A percentile compares a stretch with the other conserved stretches of the same genome.
phyloP scores from a whole-genome alignment of 1,140 invertebrate genomes.

The Tenebrio molitor region DNA sequence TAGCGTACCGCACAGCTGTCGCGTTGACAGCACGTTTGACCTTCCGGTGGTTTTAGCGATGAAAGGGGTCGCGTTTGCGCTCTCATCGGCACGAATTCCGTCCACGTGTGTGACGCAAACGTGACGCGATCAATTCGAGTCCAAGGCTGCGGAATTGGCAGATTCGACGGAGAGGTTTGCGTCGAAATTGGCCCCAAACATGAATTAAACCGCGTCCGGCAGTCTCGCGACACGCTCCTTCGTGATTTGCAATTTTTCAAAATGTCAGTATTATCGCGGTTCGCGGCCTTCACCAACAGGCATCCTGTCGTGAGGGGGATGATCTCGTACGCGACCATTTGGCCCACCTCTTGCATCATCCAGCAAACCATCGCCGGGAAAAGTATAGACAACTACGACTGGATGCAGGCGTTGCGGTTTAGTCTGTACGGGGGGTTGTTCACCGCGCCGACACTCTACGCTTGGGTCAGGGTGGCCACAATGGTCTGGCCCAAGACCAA shows the following conservation, averaged over 20 bases:
- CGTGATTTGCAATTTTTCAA: background rate
- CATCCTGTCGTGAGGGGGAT: constrained; percentile 77
- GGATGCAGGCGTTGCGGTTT: constrained; percentile 74
- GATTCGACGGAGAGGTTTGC: no score
- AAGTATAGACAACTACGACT: constrained; percentile 71
- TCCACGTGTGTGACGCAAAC: constrained; percentile 25
- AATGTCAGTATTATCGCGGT: constrained; percentile 59
- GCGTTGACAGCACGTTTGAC: background rate
- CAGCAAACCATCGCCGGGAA: constrained; percentile 71
- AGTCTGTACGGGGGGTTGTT: constrained; percentile 78
- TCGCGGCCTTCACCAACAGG: constrained; percentile 61
- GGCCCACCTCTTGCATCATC: constrained; percentile 64
- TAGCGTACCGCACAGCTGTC: background rate
- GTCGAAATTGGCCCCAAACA: constrained; percentile 7
- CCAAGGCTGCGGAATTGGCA: constrained; percentile 22
- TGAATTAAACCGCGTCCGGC: constrained; percentile 13
- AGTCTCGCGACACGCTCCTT: background rate
- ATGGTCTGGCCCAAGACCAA: constrained; percentile 76
- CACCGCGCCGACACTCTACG: constrained; percentile 79
- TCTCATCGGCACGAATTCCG: background rate
- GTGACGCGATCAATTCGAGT: constrained; percentile 13
- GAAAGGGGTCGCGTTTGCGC: constrained; percentile 20
- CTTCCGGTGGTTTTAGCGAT: no score
- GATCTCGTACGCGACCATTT: constrained; percentile 78
- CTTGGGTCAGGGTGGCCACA: constrained; percentile 76